Percentiles rank a stretch among this genome's conserved stretches.
These are phyloP conservation scores for Dallia pectoralis DNA, from an alignment of 2,797 vertebrate genomes.

Conservation along the genomic window DNA sequence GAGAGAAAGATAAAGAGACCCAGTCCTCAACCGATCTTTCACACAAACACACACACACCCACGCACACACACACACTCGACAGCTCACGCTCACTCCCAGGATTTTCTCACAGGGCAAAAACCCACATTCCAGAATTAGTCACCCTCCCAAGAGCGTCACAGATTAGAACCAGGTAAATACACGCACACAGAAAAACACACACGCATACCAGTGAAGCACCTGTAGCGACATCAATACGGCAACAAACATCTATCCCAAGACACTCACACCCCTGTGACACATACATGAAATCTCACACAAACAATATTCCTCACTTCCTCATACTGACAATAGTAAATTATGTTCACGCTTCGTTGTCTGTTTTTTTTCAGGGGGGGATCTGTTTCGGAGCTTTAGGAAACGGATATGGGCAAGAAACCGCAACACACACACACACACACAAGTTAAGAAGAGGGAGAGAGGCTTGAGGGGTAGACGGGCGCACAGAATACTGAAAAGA, in stretches of 20 bases:
- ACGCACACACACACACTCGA: constrained; percentile 14
- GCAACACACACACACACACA: no score
- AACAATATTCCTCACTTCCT: constrained; percentile 31
- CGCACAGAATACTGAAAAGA: constrained; percentile 1
- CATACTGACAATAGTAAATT: constrained; percentile 15
- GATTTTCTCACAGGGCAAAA: no score
- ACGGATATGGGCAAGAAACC: no score
- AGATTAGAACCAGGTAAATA: not conserved
- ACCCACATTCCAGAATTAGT: no score
- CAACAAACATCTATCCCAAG: not conserved
- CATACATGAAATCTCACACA: constrained; percentile 15
- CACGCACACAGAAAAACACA: constrained; percentile 13
- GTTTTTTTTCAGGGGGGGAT: not conserved
- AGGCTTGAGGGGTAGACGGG: not conserved
- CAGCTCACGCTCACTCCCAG: no score
- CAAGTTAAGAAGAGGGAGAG: not conserved
- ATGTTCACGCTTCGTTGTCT: constrained; percentile 12
- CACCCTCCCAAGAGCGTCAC: no score
- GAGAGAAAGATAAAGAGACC: constrained; percentile 8
- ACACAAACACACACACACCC: not conserved
- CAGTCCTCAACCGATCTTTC: not conserved
- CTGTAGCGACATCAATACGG: not conserved
- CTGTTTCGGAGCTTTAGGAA: constrained; percentile 13
- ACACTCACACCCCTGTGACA: not conserved
- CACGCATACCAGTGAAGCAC: constrained; percentile 8